Conservation (phyloP, 2,113 vertebrate genomes). For the Fregata magnificens region DNA sequence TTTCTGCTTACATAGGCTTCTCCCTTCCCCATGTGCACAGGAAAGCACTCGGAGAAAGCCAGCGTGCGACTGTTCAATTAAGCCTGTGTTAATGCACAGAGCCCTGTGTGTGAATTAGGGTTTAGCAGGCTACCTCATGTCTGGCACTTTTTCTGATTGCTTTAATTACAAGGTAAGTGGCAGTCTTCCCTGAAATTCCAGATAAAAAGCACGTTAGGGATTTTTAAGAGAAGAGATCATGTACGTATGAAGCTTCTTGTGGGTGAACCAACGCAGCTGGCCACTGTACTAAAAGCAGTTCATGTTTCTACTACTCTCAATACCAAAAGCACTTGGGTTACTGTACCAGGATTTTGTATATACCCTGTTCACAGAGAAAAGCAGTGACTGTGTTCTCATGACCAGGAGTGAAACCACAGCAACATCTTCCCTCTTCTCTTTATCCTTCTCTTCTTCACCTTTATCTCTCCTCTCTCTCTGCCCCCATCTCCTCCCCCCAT, state of each 20-base stretch:
- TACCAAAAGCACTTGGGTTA: neutral
- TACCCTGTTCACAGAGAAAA: neutral
- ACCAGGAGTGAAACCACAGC: neutral
- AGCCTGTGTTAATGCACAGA: neutral
- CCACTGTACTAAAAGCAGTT: neutral
- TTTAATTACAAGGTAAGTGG: neutral
- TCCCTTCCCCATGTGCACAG: neutral
- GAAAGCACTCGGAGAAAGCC: neutral
- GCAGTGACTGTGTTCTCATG: neutral
- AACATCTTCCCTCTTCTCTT: too few relatives aligned
- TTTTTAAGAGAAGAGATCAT: neutral
- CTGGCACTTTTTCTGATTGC: neutral
- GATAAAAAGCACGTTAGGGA: neutral
- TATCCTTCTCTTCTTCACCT: too few relatives aligned
- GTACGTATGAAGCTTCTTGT: neutral
- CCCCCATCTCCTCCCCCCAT: accelerated
- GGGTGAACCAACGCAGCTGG: neutral
- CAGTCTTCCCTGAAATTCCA: neutral
- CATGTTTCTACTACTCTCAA: neutral
- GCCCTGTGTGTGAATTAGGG: neutral
- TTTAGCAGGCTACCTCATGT: neutral
- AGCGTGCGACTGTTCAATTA: neutral
- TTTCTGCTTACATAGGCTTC: neutral
- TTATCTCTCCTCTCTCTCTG: neutral
- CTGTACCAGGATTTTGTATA: neutral